Base-by-base conservation (phyloP, 2,113 vertebrate genomes). In the Dolichallabes microphthalmus region DNA sequence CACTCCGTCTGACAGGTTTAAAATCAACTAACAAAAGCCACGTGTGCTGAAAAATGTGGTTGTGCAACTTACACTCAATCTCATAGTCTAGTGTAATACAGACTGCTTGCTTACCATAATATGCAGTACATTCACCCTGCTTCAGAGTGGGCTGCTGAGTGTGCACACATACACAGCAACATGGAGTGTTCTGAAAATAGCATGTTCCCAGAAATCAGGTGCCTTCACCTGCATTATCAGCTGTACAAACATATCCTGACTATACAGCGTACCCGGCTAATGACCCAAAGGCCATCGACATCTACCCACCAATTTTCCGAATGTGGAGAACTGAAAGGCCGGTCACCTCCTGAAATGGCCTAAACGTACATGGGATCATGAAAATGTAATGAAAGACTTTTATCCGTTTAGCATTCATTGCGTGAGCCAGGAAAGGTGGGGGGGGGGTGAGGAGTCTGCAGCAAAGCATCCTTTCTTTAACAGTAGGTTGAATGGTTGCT, bases 191-290 rank as follows among this genome's bases (percentile, higher is more conserved):
- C 52, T 27, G 74, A 55, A 76, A 17, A 55, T 76, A n/a, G 13
- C 8, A 1, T 79, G 86, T 89, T 77, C 86, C 52, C 82, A 83
- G 89, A 86, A 84, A 12, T 13, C 86, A 92, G 87, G 89, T 89
- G 83, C 73, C 86, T 87, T 91, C 80, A 89, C 81, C 80, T 91
- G 74, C 88, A 80, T 91, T 89, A 93, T 93, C 92, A 92, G 89
- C 87, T 92, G 89, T 90, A 89, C 90, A 93, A 92, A 92, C 90
- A 92, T 30, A 73, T 53, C 77, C 82, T 53, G 84, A 85, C 86
- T 85, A 87, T 86, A 91, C 74, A 73, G 50, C 89, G 86, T 93
- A 87, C 87, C 35, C 89, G 88, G 84, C 88, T 85, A 81, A 79
- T 81, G 85, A 90, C 88, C 91, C 78, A 82, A 53, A 76, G 58